A percentile compares a stretch with the other conserved stretches of the same genome.
Conservation (phyloP, 2,113 vertebrate genomes). For the Dasyurus viverrinus region DNA sequence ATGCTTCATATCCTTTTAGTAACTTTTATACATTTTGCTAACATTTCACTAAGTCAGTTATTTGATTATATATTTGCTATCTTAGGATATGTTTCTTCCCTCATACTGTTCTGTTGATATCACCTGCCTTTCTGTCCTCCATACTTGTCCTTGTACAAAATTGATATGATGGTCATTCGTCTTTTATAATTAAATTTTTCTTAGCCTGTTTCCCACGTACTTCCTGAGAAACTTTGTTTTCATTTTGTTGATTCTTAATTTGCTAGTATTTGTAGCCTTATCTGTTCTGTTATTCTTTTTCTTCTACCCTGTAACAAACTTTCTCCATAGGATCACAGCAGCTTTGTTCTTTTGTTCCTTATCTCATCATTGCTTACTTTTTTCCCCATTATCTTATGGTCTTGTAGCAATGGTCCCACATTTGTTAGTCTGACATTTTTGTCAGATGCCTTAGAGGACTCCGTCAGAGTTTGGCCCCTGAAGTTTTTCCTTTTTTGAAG, state of each 20-base stretch:
- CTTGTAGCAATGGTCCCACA: not conserved
- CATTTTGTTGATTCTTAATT: not conserved
- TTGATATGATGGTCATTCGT: not conserved
- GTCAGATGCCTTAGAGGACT: not conserved
- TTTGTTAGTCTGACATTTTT: not conserved
- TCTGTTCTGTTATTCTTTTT: not conserved
- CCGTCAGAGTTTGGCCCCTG: not conserved
- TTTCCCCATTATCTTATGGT: not conserved
- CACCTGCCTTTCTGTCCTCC: not conserved
- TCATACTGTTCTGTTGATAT: not conserved
- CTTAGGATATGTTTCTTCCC: not conserved
- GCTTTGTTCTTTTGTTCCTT: not conserved
- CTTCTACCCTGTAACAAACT: not conserved
- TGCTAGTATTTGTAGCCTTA: not conserved
- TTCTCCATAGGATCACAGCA: not conserved
- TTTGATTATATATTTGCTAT: not conserved
- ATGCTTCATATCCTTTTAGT: not conserved
- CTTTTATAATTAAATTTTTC: not conserved
- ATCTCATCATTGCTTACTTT: not conserved
- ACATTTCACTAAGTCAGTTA: not conserved
- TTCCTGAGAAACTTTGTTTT: not conserved
- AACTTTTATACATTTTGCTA: not conserved
- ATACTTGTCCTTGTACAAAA: not conserved
- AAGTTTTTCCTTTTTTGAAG: not conserved
- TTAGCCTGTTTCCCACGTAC: not conserved